Conservation (phyloP, 2,888 invertebrate genomes). For the Pseudeuparius sepicola region DNA sequence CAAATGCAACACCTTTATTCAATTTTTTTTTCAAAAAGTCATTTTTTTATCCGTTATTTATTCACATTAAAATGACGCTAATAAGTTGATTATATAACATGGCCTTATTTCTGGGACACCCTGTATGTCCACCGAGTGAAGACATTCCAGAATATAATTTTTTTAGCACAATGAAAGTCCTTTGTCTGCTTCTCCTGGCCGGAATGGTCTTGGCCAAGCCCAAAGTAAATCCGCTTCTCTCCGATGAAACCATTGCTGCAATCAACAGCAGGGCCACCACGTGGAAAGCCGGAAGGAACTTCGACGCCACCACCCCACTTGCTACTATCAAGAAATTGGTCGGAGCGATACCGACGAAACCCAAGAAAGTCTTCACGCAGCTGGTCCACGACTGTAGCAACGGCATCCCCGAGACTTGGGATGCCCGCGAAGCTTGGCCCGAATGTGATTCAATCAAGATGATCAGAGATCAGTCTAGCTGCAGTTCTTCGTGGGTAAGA, state of each 20-base stretch:
- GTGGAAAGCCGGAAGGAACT: conserved; percentile 76
- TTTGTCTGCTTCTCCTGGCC: no score
- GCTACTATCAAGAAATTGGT: conserved; percentile 17
- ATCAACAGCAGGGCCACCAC: conserved; percentile 57
- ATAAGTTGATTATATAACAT: no score
- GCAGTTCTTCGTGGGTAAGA: conserved; percentile 75
- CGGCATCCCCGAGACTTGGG: conserved; percentile 60
- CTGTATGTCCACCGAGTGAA: no score
- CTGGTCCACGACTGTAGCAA: conserved; percentile 7
- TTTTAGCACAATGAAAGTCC: no score
- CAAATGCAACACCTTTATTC: no score
- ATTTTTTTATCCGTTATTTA: no score
- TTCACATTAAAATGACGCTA: no score
- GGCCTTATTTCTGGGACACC: no score
- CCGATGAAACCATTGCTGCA: conserved; percentile 19
- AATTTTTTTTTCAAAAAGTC: no score
- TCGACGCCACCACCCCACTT: conserved; percentile 33
- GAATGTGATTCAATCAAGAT: conserved; percentile 68
- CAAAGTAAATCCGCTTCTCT: conserved; percentile 12
- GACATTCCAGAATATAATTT: no score
- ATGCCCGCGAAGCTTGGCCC: conserved; percentile 67
- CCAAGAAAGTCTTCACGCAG: conserved; percentile 7
- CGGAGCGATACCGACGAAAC: neutral
- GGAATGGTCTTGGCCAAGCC: no score
- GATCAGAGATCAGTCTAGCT: conserved; percentile 74